Evolutionary conservation across 2,113 vertebrate genomes (phyloP).

Genomic region (Calonectris borealis): DNA sequence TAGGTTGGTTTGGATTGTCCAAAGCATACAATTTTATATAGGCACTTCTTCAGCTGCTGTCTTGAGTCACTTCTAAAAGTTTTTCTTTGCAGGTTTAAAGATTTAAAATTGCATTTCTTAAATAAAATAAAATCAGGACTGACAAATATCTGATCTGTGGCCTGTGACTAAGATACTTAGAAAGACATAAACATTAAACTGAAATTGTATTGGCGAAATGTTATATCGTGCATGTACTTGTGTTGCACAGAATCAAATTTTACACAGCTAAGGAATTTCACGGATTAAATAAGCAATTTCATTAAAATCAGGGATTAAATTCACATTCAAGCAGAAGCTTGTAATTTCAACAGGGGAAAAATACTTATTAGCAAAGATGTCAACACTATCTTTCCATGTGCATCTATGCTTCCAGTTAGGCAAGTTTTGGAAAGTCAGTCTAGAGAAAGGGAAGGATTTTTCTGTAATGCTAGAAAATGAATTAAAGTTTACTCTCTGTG

Average conservation of each 20-base stretch:
- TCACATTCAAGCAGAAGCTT: neutral
- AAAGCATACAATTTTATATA: neutral
- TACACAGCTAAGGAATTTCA: neutral
- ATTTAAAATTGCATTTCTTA: neutral
- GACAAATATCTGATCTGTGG: neutral
- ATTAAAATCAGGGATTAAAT: neutral
- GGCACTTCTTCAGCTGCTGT: neutral
- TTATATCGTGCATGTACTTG: fast-evolving
- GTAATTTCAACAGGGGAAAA: neutral
- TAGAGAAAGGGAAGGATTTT: neutral
- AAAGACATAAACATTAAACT: neutral
- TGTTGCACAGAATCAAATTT: neutral
- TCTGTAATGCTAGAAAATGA: neutral
- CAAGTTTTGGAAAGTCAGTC: neutral
- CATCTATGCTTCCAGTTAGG: neutral
- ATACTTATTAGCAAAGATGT: neutral
- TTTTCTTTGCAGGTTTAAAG: neutral
- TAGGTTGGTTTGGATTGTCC: neutral
- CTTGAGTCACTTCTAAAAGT: neutral
- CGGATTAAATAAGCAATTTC: neutral
- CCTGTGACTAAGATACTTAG: neutral
- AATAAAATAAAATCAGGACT: neutral
- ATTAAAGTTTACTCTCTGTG: neutral
- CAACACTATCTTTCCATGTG: neutral
- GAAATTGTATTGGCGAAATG: neutral